Percentiles rank a stretch among this genome's conserved stretches.
phyloP scores from a whole-genome alignment of 2,113 vertebrate species.

The Platysternon megacephalum region DNA sequence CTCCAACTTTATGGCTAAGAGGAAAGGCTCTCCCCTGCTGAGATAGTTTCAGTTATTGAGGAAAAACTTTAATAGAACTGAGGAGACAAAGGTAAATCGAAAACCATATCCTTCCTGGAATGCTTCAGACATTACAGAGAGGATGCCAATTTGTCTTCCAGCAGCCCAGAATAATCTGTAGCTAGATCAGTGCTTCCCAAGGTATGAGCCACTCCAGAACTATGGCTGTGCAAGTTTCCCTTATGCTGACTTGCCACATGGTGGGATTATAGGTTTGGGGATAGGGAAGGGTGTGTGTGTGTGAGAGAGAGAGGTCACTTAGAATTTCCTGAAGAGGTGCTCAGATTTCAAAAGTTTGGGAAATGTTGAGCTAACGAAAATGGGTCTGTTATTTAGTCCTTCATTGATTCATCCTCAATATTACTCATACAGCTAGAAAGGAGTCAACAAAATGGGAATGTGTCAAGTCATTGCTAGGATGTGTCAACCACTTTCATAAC shows the following conservation, averaged over 20 bases:
- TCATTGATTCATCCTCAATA: background rate
- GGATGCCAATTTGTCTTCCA: background rate
- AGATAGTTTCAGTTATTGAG: background rate
- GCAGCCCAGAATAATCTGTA: background rate
- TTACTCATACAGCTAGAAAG: accelerated
- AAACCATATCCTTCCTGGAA: background rate
- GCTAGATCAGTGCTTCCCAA: background rate
- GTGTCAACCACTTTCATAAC: background rate
- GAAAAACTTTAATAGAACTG: background rate
- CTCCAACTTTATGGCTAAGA: background rate
- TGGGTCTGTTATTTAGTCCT: background rate
- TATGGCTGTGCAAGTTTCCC: background rate
- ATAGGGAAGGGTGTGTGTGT: accelerated
- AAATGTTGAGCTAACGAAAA: background rate
- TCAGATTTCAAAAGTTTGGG: background rate
- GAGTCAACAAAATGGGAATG: background rate
- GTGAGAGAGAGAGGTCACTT: background rate
- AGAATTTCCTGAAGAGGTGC: background rate
- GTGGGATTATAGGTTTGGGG: background rate
- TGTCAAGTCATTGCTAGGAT: background rate
- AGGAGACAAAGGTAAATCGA: background rate
- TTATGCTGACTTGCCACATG: background rate
- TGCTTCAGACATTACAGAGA: background rate
- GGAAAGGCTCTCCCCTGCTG: background rate
- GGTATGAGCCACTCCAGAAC: background rate